Evolutionary conservation across 1,140 invertebrate genomes (phyloP), one percentile per base, ranked within the genome.

Genomic region (Drosophila orena): DNA sequence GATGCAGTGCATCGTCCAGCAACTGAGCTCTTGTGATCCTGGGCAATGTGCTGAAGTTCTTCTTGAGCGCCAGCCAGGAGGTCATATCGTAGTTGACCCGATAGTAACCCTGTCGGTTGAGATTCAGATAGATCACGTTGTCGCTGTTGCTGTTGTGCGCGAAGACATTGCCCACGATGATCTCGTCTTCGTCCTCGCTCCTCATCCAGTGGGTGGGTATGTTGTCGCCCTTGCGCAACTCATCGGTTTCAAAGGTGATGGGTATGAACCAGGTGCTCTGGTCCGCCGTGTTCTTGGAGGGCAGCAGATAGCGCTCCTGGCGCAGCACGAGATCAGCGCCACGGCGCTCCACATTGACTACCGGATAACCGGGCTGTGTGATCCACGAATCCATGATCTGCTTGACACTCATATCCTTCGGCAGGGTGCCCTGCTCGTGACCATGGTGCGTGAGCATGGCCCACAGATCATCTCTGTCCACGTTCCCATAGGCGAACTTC

Each of bases 381-480:
- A 96, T 96, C 97, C 97, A 98, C 0, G 95, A 95, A 77, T 97
- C 95, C 96, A 98, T 96, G 35, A 97, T 95, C 3, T 93, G 85
- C 55, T 94, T 94, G 1, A 97, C 93, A 15, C 93, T 93, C 7
- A 95, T 70, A 35, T 93, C 90, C 3, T 84, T 61, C 0, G 93
- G 92, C 3, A 94, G 65, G 0, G 92, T 93, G 7, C 92, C 88
- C 14, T 93, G 91, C 0, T 89, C 68, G 6, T 93, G 93, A 0
- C 93, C 93, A 66, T 93, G 90, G 27, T 92, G 88, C 0, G 94
- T 94, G 78, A 97, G 94, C 2, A 94, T 93, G 0, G 92, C 53
- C 94, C 96, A 97, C 0, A 98, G 93, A 83, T 97, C 94, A 69
- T 96, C 93, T 47, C 96, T 95, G 56, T 94, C 94, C 0, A 96